Evolutionary conservation across 2,797 vertebrate genomes (phyloP), one percentile per base, ranked within the genome.

Genomic region (Chrysocyon brachyurus): DNA sequence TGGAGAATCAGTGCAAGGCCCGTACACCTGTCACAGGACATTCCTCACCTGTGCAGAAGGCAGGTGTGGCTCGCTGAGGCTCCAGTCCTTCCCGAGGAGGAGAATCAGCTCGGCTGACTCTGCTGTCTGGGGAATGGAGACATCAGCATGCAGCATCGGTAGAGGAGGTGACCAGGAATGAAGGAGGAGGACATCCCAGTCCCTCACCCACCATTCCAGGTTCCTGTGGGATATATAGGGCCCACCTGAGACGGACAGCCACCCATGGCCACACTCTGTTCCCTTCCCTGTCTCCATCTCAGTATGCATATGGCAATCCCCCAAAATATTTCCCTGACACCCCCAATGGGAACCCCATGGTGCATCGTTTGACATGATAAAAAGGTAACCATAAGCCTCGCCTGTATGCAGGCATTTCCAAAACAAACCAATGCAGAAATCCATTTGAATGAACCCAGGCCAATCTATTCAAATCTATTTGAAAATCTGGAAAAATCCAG

Each of bases 341-440:
- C 68, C 12, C 36, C 36, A 24, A 16, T 36, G 28, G 22, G 17
- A 49, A 28, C 28, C 12, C 46, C 40, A 2, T 7, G 1, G 40
- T 16, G 40, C 6, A 28, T 22, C 1, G 0, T 64, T 66, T 0
- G 2, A 24, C 28, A 5, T 15, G n/a, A 5, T n/a, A n/a, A 52
- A n/a, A 61, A 2, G 1, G 19, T n/a, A 6, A 85, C 19, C 2
- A 2, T 10, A 11, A 66, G 28, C 17, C 40, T 84, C 2, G 19
- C 16, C 28, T 31, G 21, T 8, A 49, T 12, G 14, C 64, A 66
- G 28, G 4, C 28, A 16, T 64, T 52, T 66, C 61, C 61, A 11
- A 66, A 85, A 31, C 26, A 66, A 31, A 68, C 46, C 1, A 4
- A 24, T 10, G 63, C 31, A 68, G 68, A 54, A 66, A 15, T 85